Percentiles rank a stretch among this genome's conserved stretches.
These are phyloP conservation scores for Morinoia aosen DNA, from an alignment of 2,888 invertebrate genomes.

Conservation along the genomic window DNA sequence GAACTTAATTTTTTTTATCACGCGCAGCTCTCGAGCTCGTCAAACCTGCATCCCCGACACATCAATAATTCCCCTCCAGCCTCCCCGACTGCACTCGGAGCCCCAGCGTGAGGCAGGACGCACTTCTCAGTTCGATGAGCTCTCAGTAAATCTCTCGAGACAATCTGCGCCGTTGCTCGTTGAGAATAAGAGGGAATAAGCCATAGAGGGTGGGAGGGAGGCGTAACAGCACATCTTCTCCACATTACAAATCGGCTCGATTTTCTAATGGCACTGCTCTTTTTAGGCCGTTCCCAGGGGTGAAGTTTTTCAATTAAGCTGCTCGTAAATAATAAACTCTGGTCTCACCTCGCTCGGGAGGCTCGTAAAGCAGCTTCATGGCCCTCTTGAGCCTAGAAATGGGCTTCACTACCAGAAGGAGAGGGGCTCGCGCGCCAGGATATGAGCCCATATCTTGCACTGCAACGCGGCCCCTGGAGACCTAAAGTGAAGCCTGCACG, in stretches of 20 bases:
- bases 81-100: neutral
- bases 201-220: neutral
- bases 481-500: neutral
- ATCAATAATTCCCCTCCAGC: neutral
- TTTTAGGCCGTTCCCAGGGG: constrained; percentile 48
- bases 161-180: constrained; percentile 23
- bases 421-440: neutral
- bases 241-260: constrained; percentile 43
- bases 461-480: neutral
- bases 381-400: constrained; percentile 49
- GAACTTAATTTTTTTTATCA: neutral
- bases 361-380: constrained; percentile 49
- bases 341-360: constrained; percentile 37
- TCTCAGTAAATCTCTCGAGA: constrained; percentile 5
- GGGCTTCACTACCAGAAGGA: constrained; percentile 37
- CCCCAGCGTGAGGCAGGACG: neutral
- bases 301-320: constrained; percentile 50
- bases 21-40: neutral
- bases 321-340: constrained; percentile 46
- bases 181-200: neutral
- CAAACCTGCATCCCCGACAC: neutral
- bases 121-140: neutral
- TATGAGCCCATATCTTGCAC: constrained; percentile 26
- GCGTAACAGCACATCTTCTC: constrained; percentile 36
- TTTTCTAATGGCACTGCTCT: constrained; percentile 47